These are phyloP conservation scores for Cyrtonyx montezumae DNA, from an alignment of 2,113 vertebrate species.

Conservation along the genomic window DNA sequence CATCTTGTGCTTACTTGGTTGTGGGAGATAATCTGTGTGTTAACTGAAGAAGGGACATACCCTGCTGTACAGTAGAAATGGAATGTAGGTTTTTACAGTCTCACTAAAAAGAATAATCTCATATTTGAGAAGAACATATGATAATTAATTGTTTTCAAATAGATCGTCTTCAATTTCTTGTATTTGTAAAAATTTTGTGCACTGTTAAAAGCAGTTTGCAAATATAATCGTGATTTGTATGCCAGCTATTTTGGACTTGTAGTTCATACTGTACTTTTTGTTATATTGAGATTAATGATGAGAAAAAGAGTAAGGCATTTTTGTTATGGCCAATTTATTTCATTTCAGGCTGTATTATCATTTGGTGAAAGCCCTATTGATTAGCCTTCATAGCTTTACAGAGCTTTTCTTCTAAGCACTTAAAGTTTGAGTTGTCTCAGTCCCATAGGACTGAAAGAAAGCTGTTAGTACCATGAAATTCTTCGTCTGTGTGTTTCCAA, in stretches of 20 bases:
- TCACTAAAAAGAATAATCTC: neutral
- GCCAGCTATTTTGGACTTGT: neutral
- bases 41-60: neutral
- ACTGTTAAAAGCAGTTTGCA: neutral
- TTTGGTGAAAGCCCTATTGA: conserved; percentile 69
- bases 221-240: neutral
- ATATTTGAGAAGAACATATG: neutral
- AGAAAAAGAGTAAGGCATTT: conserved; percentile 50
- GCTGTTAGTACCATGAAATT: conserved; percentile 61
- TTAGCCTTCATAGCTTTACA: conserved; percentile 70
- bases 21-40: neutral
- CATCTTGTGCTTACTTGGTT: neutral
- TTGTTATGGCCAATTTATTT: conserved; percentile 68
- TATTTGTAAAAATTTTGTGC: neutral
- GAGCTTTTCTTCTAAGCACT: conserved; percentile 62
- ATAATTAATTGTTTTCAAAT: neutral
- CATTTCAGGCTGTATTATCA: conserved; percentile 67
- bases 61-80: neutral
- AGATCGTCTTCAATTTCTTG: neutral
- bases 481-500: conserved; percentile 51
- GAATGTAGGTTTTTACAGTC: neutral
- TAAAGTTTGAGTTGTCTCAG: conserved; percentile 66
- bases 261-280: conserved; percentile 35
- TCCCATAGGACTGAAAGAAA: conserved; percentile 63
- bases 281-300: conserved; percentile 53